A percentile compares a stretch with the other conserved stretches of the same genome.
These are phyloP conservation scores for Etheostoma nigrum DNA, from an alignment of 2,797 vertebrate genomes.

Conservation along the genomic window DNA sequence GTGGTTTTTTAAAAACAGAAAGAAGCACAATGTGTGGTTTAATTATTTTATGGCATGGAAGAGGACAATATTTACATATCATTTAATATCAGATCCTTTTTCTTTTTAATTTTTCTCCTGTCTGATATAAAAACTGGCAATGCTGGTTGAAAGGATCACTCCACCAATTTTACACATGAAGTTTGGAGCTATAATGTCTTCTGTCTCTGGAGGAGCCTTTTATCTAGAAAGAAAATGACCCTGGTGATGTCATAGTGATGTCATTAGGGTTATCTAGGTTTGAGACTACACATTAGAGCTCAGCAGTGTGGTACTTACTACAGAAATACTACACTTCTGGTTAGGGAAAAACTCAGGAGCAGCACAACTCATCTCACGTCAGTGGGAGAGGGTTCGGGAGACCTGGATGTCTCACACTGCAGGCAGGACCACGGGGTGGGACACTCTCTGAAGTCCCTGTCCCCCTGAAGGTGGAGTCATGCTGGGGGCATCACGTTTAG, in stretches of 20 bases:
- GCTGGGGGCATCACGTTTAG: too few relatives aligned
- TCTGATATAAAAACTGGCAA: neutral
- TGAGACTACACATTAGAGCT: neutral
- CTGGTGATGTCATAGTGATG: neutral
- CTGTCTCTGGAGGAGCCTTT: neutral
- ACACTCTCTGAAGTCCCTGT: too few relatives aligned
- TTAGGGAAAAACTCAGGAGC: too few relatives aligned
- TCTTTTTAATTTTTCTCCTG: neutral
- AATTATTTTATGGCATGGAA: neutral
- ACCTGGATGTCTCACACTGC: too few relatives aligned
- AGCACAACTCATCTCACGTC: too few relatives aligned
- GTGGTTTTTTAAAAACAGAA: too few relatives aligned
- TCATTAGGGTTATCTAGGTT: neutral
- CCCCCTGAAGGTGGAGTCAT: too few relatives aligned
- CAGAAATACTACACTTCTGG: too few relatives aligned
- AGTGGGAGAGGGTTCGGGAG: too few relatives aligned
- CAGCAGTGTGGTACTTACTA: too few relatives aligned
- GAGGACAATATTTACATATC: neutral
- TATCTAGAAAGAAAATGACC: neutral
- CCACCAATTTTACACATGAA: neutral
- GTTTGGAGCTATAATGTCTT: neutral
- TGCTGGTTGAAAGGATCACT: constrained; percentile 12
- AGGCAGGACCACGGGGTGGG: too few relatives aligned
- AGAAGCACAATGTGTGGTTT: neutral
- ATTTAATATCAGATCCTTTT: neutral